Base-by-base conservation (phyloP, 2,888 invertebrate genomes). In the Cephus runcator region DNA sequence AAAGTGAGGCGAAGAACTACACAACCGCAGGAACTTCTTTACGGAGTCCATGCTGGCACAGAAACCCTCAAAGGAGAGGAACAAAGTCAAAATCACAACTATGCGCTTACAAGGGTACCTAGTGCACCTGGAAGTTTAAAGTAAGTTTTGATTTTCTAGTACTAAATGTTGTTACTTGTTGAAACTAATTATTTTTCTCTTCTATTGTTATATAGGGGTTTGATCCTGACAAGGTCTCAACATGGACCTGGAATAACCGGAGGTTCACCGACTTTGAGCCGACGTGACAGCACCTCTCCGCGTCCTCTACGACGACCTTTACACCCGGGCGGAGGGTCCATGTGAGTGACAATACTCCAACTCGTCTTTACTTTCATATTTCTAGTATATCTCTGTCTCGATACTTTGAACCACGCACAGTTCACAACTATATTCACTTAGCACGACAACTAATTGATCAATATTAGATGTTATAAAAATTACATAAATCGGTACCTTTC, bases 81-180 rank as follows among this genome's bases (percentile, higher is more conserved):
- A 80, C 90, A 90, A 80, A 88, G 84, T 83, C 90, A 91, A 79
- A 89, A 88, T 81, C 88, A 88, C 75, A 90, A 89, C 85, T 87
- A 91, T 81, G 94, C 89, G 88, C 93, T 92, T 85, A 94, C 92
- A 86, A 94, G 93, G 92, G 94, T 96, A 77, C 96, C 96, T 81
- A 96, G 95, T 90, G 95, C 96, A 73, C 96, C 96, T 9, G 96
- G 95, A 83, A 95, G 95, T 84, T 93, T 96, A 81, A 95, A 95
- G 96, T 96, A 92, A 92, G 91, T 91, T 56, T 4, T 31, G 68
- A 76, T 23, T 56, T 56, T 23, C 0, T 56, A 56, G 23, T 56
- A 56, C 23, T 56, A 56, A 56, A 56, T 56, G 56, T 56, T 23
- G 15, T 1, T 40, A 40, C 40, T 23, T 40, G 15, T 40, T 56